Conservation (phyloP, 2,888 invertebrate genomes). For the Cephonodes hylas region DNA sequence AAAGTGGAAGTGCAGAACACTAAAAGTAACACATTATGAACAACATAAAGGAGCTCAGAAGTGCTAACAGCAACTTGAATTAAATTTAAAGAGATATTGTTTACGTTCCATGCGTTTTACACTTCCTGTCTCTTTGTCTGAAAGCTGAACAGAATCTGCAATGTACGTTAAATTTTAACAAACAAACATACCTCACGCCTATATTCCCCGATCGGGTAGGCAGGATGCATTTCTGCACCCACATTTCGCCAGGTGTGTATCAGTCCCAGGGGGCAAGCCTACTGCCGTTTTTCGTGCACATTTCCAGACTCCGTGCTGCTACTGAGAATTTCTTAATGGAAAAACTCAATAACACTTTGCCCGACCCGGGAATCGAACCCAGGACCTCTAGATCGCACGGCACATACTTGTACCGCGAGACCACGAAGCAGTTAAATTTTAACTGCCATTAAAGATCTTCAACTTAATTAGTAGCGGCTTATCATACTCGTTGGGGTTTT, state of each 20-base stretch:
- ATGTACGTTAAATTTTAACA: slow-evolving; percentile 54
- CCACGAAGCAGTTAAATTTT: slow-evolving; percentile 48
- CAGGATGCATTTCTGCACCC: no score
- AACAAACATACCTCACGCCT: no score
- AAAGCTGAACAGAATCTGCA: not conserved
- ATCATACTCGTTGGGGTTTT: slow-evolving; percentile 39
- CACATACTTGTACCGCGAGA: no score
- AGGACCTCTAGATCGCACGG: no score
- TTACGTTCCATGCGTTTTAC: slow-evolving; percentile 8
- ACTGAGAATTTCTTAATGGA: no score
- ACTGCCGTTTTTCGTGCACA: no score
- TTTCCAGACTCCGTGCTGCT: no score
- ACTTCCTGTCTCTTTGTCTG: not conserved
- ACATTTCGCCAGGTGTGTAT: slow-evolving; percentile 32
- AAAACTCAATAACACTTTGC: no score
- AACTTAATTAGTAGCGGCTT: slow-evolving; percentile 56
- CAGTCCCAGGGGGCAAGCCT: no score
- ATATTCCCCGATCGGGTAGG: no score
- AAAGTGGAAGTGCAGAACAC: not conserved
- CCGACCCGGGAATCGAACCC: no score
- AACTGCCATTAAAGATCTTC: slow-evolving; percentile 41
- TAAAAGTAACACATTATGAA: not conserved
- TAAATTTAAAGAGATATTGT: slow-evolving; percentile 12
- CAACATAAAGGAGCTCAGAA: not conserved
- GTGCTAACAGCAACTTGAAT: slow-evolving; percentile 9